Base-by-base conservation (phyloP, 2,113 vertebrate genomes). In the Upupa epops region DNA sequence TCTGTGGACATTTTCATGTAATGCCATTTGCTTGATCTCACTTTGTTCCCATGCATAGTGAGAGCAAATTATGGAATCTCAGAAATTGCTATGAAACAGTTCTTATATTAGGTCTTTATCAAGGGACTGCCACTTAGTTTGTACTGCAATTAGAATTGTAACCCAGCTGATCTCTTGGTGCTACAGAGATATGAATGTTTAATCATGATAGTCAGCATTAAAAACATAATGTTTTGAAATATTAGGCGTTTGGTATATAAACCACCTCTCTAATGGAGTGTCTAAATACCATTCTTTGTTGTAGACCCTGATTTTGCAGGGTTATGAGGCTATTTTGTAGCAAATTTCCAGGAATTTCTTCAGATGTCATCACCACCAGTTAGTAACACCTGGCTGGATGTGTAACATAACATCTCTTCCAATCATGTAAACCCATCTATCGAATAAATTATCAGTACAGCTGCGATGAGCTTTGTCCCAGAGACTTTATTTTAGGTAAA, bases 281-380 rank as follows among this genome's bases (percentile, higher is more conserved):
- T 36, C 24, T 74, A 65, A 91, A 88, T 92, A 45, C 91, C 9
- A 12, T 72, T 79, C 75, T 80, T 90, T 95, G 34, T 45, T 80
- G 80, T 59, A 16, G 49, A 90, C n/a, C n/a, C 61, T 92, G 36
- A 34, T 94, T 83, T 87, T 64, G 34, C 17, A 58, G 13, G 7
- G 36, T 31, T 64, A 3, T 10, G 42, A 8, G 21, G 48, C 75
- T 74, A 83, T 68, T 48, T 4, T 28, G 24, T 54, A 94, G n/a
- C 82, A 83, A 79, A 78, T 80, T 93, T 73, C 25, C 36, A 81
- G 70, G 55, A 88, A 96, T 92, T 96, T 88, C 86, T 96, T 96
- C 76, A 69, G 42, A 52, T 71, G 80, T 81, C 52, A 64, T 71
- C 89, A 54, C 75, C 81, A 80, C 86, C 68, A 83, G 80, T 93